Conservation (phyloP, 1,140 invertebrate species). For the Papilio helenus region DNA sequence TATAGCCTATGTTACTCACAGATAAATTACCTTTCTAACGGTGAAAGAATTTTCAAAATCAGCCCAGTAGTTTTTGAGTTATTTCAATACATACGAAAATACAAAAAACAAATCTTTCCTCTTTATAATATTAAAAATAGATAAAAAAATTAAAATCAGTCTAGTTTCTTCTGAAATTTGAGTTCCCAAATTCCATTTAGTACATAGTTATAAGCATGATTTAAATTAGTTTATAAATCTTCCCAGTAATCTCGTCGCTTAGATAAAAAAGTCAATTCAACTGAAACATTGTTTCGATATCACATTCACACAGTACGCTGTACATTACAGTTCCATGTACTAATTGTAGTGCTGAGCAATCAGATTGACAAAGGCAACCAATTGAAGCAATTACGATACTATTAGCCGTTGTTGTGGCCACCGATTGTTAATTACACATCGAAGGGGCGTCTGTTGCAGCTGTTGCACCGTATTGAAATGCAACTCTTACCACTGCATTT, state of each 20-base stretch:
- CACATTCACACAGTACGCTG: not conserved
- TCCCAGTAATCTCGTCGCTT: not conserved
- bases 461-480: not conserved
- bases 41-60: too few species aligned
- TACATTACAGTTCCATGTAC: not conserved
- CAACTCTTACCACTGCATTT: not conserved
- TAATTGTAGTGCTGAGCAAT: conserved; percentile 29
- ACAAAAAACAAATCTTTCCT: too few species aligned
- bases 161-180: not conserved
- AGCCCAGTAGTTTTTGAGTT: too few species aligned
- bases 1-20: too few species aligned
- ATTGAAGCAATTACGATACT: conserved; percentile 33
- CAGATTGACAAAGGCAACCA: conserved; percentile 34
- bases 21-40: too few species aligned
- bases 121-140: not conserved
- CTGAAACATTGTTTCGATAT: not conserved
- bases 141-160: not conserved
- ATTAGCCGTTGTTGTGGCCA: conserved; percentile 15
- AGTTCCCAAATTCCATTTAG: not conserved
- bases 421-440: conserved; percentile 26
- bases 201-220: not conserved
- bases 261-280: not conserved
- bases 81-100: too few species aligned
- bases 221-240: not conserved
- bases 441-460: not conserved